Evolutionary conservation across 2,797 vertebrate species (phyloP).

Genomic region (Sarcophilus harrisii): DNA sequence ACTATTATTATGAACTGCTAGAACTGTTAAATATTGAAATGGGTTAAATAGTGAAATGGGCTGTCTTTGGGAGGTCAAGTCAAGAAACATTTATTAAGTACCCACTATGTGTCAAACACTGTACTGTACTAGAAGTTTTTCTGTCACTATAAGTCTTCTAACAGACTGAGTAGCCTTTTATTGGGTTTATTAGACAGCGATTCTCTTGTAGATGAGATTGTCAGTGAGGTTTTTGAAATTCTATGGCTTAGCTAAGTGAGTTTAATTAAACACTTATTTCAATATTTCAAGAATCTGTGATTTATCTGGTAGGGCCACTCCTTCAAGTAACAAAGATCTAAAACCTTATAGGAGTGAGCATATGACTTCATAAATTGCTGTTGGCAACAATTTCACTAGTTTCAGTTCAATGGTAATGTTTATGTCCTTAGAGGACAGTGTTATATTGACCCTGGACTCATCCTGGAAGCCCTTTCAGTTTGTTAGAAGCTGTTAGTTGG

Average conservation of each 20-base stretch:
- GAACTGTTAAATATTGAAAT: not conserved
- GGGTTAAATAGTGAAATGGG: not conserved
- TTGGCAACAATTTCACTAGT: not conserved
- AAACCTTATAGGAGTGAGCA: not conserved
- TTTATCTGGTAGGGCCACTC: not conserved
- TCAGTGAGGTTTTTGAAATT: constrained; percentile 7
- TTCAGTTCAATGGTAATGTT: not conserved
- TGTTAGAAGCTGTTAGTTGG: not conserved
- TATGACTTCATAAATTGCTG: not conserved
- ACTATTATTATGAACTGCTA: not conserved
- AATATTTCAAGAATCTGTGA: not conserved
- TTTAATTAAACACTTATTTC: not conserved
- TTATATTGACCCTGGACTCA: not conserved
- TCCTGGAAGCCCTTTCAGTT: not conserved
- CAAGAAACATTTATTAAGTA: not conserved
- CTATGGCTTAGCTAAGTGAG: not conserved
- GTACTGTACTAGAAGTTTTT: not conserved
- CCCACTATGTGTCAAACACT: not conserved
- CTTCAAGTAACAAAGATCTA: not conserved
- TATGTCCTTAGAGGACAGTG: not conserved
- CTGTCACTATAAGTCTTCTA: not conserved
- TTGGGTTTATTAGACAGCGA: not conserved
- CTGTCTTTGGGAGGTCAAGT: not conserved
- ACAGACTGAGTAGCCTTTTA: not conserved
- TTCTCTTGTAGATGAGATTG: not conserved